A percentile compares a stretch with the other conserved stretches of the same genome.
These are phyloP conservation scores for Avahi laniger DNA, from an alignment of 2,797 vertebrate species.

Conservation along the genomic window DNA sequence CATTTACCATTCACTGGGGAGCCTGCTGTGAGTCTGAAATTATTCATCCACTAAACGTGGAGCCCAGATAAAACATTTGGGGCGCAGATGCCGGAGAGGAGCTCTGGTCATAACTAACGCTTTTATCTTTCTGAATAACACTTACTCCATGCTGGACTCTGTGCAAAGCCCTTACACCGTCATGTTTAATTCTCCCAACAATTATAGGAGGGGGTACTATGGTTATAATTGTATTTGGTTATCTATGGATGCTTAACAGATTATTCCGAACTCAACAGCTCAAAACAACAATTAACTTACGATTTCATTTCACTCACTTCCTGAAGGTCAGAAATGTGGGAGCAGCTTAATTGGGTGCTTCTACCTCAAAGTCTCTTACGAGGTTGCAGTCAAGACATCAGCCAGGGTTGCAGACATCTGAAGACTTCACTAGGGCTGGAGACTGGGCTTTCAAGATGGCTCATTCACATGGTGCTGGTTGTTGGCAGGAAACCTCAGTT, in stretches of 20 bases:
- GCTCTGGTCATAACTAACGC: neutral
- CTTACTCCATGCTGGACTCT: neutral
- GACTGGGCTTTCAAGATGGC: neutral
- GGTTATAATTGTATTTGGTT: neutral
- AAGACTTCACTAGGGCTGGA: neutral
- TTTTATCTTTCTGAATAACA: slow-evolving; percentile 9
- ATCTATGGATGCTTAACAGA: neutral
- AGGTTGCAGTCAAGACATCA: neutral
- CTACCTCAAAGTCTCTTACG: neutral
- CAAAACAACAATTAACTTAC: neutral
- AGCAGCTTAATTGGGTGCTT: neutral
- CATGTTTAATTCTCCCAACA: neutral
- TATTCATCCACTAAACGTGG: neutral
- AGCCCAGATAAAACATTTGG: neutral
- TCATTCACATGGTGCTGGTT: neutral
- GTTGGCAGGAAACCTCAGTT: neutral
- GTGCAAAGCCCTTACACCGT: neutral
- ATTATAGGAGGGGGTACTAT: neutral
- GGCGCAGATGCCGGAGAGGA: neutral
- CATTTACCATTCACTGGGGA: neutral
- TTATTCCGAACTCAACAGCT: neutral
- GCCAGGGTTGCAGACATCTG: neutral
- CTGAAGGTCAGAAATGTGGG: neutral
- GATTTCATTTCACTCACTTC: neutral
- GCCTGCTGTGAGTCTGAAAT: neutral